Conservation (phyloP, 2,888 invertebrate species). For the Aspidapion aeneum region DNA sequence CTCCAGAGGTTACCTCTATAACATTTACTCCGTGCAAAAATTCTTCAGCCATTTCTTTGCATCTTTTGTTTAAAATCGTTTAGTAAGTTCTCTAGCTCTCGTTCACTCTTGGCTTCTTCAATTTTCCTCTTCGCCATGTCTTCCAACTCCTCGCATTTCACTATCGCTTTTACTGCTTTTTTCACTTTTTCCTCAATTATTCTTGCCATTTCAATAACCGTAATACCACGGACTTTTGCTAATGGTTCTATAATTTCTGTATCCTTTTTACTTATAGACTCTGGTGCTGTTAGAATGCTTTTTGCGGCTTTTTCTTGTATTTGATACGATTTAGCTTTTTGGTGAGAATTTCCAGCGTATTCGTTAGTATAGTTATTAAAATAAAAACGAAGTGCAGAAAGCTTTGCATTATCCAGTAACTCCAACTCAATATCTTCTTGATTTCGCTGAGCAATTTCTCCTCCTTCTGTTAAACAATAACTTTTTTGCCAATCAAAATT, state of each 20-base stretch:
- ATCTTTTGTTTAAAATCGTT: background rate
- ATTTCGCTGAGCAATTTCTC: too few relatives aligned
- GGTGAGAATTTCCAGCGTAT: too few relatives aligned
- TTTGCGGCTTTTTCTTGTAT: too few relatives aligned
- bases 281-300: constrained; percentile 1
- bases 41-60: constrained; percentile 1
- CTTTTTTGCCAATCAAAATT: too few relatives aligned
- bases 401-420: too few relatives aligned
- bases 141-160: background rate
- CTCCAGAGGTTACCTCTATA: background rate
- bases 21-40: background rate
- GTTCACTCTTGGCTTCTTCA: background rate
- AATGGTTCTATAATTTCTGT: background rate
- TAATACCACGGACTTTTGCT: background rate
- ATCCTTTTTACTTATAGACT: constrained; percentile 1
- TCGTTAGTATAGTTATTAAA: too few relatives aligned
- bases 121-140: background rate
- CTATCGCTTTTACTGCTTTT: constrained; percentile 1
- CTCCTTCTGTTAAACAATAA: too few relatives aligned
- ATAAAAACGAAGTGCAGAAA: too few relatives aligned
- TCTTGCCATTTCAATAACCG: constrained; percentile 1
- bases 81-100: background rate
- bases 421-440: too few relatives aligned
- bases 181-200: constrained; percentile 1
- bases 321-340: too few relatives aligned